phyloP scores from a whole-genome alignment of 2,888 invertebrate genomes.

The Galeopsomyia nigrocyanea region DNA sequence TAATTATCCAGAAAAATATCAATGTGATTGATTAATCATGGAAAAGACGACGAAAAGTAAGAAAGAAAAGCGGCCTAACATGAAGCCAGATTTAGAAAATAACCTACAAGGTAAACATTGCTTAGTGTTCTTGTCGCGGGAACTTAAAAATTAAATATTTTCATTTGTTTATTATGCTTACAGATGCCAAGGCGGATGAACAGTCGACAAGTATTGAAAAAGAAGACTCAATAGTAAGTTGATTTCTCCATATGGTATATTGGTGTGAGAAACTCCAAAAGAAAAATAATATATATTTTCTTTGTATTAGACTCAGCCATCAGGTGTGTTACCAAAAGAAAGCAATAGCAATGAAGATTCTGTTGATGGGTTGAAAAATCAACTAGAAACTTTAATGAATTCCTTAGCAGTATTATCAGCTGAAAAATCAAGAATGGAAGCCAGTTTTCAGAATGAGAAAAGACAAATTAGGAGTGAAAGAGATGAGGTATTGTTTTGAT shows the following conservation, averaged over 20 bases:
- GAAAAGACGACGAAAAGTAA: slow-evolving; percentile 28
- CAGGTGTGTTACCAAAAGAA: slow-evolving; percentile 24
- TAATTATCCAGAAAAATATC: not conserved
- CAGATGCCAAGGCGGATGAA: slow-evolving; percentile 24
- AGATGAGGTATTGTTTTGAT: slow-evolving; percentile 63
- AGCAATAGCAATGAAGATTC: slow-evolving; percentile 55
- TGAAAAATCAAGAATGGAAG: slow-evolving; percentile 89
- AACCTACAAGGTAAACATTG: slow-evolving; percentile 37
- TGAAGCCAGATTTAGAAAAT: slow-evolving; percentile 24
- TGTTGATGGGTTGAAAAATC: slow-evolving; percentile 65
- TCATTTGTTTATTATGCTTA: not conserved
- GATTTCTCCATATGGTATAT: not conserved
- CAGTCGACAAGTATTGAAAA: slow-evolving; percentile 14
- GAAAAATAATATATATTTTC: not conserved
- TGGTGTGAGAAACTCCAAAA: not conserved
- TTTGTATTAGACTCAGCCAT: slow-evolving; percentile 9
- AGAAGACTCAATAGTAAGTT: slow-evolving; percentile 24
- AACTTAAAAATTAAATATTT: slow-evolving; percentile 13
- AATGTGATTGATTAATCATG: slow-evolving; percentile 19
- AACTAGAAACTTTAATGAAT: slow-evolving; percentile 76
- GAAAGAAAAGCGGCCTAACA: slow-evolving; percentile 14
- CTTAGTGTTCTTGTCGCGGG: slow-evolving; percentile 8
- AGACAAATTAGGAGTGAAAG: slow-evolving; percentile 74
- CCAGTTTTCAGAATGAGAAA: slow-evolving; percentile 83
- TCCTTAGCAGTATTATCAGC: slow-evolving; percentile 83